phyloP scores from a whole-genome alignment of 2,113 vertebrate genomes.

The Neodon shergylaensis region DNA sequence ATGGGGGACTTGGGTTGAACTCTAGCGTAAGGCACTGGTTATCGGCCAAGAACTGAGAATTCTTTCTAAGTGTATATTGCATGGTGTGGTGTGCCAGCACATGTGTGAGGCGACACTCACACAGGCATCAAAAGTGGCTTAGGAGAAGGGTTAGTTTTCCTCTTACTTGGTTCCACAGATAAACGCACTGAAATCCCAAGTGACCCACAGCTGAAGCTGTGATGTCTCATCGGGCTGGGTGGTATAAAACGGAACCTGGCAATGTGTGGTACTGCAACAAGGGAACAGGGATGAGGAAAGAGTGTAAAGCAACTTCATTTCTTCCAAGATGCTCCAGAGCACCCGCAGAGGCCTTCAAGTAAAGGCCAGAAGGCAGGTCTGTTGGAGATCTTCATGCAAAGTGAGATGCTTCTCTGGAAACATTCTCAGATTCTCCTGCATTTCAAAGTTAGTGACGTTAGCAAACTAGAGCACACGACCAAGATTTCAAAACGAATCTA shows the following conservation, averaged over 20 bases:
- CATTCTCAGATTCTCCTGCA: not conserved
- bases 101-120: not conserved
- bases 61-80: fast-evolving
- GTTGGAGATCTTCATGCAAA: fast-evolving
- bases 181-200: fast-evolving
- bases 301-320: fast-evolving
- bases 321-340: fast-evolving
- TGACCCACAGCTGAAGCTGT: fast-evolving
- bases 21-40: not conserved
- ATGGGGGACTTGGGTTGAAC: not conserved
- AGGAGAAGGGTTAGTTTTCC: no score
- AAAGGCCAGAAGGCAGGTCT: fast-evolving
- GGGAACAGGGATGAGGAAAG: fast-evolving
- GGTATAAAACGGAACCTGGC: fast-evolving
- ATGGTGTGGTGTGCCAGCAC: not conserved
- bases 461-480: not conserved
- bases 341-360: not conserved
- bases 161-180: not conserved
- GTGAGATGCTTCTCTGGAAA: not conserved
- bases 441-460: not conserved
- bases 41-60: not conserved
- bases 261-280: fast-evolving
- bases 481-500: not conserved
- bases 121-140: not conserved
- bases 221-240: not conserved